Base-by-base conservation (phyloP, 2,888 invertebrate genomes). In the Drosophila atripex region DNA sequence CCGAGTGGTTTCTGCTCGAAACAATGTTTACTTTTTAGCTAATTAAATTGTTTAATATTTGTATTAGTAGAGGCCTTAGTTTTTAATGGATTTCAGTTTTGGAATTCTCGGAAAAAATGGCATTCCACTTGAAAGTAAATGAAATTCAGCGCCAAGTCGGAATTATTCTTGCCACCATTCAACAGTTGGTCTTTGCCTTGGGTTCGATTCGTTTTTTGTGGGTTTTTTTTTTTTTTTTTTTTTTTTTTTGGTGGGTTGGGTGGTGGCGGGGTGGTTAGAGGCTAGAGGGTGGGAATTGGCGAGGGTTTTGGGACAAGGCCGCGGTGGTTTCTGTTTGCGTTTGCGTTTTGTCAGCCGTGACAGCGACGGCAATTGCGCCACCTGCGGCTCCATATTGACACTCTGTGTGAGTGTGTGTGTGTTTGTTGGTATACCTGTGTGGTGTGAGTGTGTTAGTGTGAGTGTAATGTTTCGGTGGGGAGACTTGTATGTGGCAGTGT, bases 311-410 rank as follows among this genome's bases (percentile, higher is more conserved):
- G 72, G 66, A 69, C 77, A 73, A 80, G 77, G 84, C 72, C 80
- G 68, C 80, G 66, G 72, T 78, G 80, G 84, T 80, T 80, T 78
- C 55, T 80, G 82, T 80, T 84, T 78, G 76, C 78, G 76, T 84
- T 80, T 84, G 77, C 82, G 78, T 80, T 84, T 80, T 80, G 85
- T 80, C 78, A 77, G 80, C 71, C 71, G 70, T 78, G 85, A 84
- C 85, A 80, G 76, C 76, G 60, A 25, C 59, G 69, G 68, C 61
- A 73, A 47, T 64, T 72, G 57, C 75, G 65, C 76, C 80, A 80
- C 85, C 78, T 80, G 80, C 85, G 85, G 80, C 85, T 73, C 59
- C 75, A 77, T 80, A 80, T 80, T 80, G 85, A 84, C 80, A 84
- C 80, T 78, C 21, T 64, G 49, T 56, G 23, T 50, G 39, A 30